phyloP scores from a whole-genome alignment of 2,797 vertebrate species.

The Natrix natrix region DNA sequence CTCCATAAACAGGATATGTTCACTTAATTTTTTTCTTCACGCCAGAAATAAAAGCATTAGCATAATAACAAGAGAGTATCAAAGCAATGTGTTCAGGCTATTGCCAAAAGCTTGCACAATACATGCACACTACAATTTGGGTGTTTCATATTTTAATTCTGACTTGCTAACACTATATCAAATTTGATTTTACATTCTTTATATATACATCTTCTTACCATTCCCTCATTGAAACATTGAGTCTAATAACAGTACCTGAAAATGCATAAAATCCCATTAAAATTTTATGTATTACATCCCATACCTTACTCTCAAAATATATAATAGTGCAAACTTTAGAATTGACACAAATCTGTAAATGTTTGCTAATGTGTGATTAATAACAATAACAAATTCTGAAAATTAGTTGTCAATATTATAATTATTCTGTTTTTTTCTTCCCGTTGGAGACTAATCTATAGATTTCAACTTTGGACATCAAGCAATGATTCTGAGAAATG shows the following conservation, averaged over 20 bases:
- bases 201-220: background rate
- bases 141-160: slow-evolving; percentile 10
- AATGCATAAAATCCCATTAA: background rate
- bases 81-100: background rate
- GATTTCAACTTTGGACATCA: background rate
- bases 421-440: background rate
- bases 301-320: background rate
- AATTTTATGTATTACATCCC: background rate
- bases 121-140: background rate
- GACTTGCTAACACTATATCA: background rate
- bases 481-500: background rate
- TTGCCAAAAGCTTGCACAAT: background rate
- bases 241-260: background rate
- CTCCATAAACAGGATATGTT: slow-evolving; percentile 23
- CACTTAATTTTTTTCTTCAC: background rate
- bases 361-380: background rate
- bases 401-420: background rate
- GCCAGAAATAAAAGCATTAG: slow-evolving; percentile 19
- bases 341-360: background rate
- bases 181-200: background rate
- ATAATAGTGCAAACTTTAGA: background rate
- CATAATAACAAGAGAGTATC: slow-evolving; percentile 19
- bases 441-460: too few relatives aligned
- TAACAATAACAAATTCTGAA: background rate
- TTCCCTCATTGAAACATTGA: background rate